Conservation (phyloP, 2,113 vertebrate species). For the Pogonocichla stellata region DNA sequence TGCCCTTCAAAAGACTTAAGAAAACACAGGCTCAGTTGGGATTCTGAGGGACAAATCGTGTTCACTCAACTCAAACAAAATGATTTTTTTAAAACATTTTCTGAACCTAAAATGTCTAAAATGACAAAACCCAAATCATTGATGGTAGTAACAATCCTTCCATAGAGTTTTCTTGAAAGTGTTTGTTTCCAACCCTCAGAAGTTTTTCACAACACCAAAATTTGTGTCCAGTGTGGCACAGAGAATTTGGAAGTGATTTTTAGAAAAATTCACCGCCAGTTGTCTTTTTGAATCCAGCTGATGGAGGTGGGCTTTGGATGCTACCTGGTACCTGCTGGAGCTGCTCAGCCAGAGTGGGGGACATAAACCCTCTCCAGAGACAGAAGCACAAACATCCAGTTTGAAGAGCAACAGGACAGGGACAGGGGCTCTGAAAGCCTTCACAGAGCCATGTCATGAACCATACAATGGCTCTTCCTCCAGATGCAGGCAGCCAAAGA, state of each 20-base stretch:
- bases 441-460: neutral
- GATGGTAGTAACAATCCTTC: neutral
- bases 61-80: neutral
- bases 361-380: neutral
- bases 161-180: neutral
- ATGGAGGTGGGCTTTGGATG: neutral
- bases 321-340: neutral
- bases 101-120: neutral
- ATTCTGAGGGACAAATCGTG: neutral
- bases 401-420: neutral
- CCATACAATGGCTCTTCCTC: fast-evolving
- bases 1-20: neutral
- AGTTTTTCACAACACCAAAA: neutral
- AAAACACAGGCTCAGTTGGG: neutral
- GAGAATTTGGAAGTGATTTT: neutral
- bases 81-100: fast-evolving
- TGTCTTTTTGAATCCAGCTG: neutral
- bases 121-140: neutral
- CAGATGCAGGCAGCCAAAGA: neutral
- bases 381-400: neutral
- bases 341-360: neutral
- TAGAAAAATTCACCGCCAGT: neutral
- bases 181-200: neutral
- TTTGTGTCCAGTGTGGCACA: neutral
- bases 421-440: neutral